Conservation (phyloP, 2,113 vertebrate genomes). For the Falco punctatus region DNA sequence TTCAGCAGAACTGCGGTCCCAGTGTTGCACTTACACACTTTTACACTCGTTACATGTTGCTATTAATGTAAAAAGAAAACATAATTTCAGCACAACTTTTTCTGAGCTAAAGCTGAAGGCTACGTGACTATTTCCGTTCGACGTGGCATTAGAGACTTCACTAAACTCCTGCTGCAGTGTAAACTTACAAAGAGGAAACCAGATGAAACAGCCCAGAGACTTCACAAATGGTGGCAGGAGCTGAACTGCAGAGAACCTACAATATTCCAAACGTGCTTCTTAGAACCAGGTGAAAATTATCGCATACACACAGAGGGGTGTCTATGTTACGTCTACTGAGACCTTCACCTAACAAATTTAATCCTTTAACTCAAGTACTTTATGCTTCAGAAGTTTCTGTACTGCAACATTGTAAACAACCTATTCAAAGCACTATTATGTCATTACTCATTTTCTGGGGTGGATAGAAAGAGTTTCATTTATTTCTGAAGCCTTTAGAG, state of each 20-base stretch:
- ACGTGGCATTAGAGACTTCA: not conserved
- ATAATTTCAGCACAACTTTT: not conserved
- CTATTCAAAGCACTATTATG: not conserved
- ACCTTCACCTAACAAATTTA: not conserved
- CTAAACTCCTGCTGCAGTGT: not conserved
- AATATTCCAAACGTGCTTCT: not conserved
- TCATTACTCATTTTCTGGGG: not conserved
- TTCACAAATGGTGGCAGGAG: not conserved
- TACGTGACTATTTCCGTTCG: not conserved
- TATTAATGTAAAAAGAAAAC: not conserved
- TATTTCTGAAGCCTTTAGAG: not conserved
- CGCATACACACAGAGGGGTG: not conserved
- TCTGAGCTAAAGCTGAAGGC: not conserved
- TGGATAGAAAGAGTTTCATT: not conserved
- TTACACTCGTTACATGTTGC: not conserved
- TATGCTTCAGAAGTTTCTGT: not conserved
- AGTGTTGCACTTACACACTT: not conserved
- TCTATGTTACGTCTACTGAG: not conserved
- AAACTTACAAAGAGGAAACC: not conserved
- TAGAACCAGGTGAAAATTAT: not conserved
- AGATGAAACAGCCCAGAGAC: not conserved
- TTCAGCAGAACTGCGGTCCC: not conserved
- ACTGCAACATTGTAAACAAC: not conserved
- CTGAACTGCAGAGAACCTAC: not conserved
- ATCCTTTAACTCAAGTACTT: not conserved